These are phyloP conservation scores for Echinops telfairi DNA, from an alignment of 2,113 vertebrate genomes.

Conservation along the genomic window DNA sequence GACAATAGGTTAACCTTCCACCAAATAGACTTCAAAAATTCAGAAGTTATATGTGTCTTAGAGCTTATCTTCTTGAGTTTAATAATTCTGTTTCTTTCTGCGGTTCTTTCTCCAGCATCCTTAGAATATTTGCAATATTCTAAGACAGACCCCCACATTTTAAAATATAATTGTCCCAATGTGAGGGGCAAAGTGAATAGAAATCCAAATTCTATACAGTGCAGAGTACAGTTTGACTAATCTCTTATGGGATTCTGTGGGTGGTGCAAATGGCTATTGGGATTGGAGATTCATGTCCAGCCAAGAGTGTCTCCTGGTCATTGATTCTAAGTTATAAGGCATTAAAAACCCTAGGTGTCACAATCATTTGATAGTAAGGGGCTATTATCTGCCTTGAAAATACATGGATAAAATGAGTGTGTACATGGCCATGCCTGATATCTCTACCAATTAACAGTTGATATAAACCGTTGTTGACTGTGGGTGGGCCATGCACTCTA, in stretches of 20 bases:
- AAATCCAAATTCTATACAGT: not conserved
- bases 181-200: not conserved
- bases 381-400: not conserved
- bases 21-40: not conserved
- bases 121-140: not conserved
- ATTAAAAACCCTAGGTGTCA: not conserved
- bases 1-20: not conserved
- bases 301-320: not conserved
- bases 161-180: slow-evolving; percentile 31
- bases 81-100: not conserved
- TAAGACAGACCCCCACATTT: not conserved
- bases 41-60: not conserved
- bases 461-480: not conserved
- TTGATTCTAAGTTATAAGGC: not conserved
- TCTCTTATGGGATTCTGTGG: not conserved
- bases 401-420: not conserved
- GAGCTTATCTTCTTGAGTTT: not conserved
- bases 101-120: not conserved
- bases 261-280: not conserved
- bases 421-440: not conserved
- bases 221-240: not conserved
- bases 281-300: not conserved
- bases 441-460: not conserved
- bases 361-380: not conserved
- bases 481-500: not conserved